Evolutionary conservation across 1,140 invertebrate genomes (phyloP).

Genomic region (Calephelis nemesis): DNA sequence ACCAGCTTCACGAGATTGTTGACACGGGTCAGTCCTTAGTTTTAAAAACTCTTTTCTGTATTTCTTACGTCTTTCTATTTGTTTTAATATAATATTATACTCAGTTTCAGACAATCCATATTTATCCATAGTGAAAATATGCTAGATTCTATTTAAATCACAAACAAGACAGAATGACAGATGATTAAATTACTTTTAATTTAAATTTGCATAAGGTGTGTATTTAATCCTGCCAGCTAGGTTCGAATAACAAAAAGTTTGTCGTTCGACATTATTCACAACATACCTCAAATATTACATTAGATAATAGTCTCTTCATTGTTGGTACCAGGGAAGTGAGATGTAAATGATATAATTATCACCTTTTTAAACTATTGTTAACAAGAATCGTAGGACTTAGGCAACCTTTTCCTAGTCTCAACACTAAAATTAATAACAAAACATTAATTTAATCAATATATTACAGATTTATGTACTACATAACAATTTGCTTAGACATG

Average conservation of each 20-base stretch:
- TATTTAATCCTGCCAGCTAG: no score
- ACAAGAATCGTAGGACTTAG: not conserved
- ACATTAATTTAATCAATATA: slow-evolving; percentile 20
- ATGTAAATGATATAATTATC: no score
- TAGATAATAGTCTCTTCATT: no score
- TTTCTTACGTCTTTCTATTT: slow-evolving; percentile 76
- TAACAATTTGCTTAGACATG: not conserved
- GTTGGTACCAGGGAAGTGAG: no score
- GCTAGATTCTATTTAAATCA: not conserved
- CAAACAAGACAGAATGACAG: no score
- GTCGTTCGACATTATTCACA: no score
- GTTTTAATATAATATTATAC: slow-evolving; percentile 76
- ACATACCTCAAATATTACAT: no score
- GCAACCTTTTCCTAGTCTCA: not conserved
- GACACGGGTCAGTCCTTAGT: slow-evolving; percentile 82
- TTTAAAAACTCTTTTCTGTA: slow-evolving; percentile 84
- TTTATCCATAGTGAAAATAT: slow-evolving; percentile 38
- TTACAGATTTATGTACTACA: slow-evolving; percentile 16
- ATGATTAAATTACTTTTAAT: no score
- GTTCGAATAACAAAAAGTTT: no score
- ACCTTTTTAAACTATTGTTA: not conserved
- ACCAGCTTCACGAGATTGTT: slow-evolving; percentile 53
- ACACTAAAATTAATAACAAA: not conserved
- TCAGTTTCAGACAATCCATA: slow-evolving; percentile 61
- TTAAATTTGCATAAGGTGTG: not conserved